Evolutionary conservation across 2,113 vertebrate species (phyloP).

Genomic region (Mugil cephalus): DNA sequence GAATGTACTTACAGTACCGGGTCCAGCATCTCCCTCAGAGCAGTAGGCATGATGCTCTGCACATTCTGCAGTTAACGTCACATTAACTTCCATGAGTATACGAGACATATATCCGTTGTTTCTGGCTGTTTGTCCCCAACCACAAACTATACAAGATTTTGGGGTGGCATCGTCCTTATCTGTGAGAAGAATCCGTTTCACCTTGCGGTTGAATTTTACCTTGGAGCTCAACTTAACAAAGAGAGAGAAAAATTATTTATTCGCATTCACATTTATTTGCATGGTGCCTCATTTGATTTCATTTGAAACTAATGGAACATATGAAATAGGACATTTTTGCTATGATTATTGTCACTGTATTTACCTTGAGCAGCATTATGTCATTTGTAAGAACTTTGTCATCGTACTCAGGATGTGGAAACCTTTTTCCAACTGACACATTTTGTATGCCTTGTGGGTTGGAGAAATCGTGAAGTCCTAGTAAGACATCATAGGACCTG

Average conservation of each 20-base stretch:
- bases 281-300: too few species aligned
- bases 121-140: conserved; percentile 79
- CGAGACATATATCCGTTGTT: accelerated
- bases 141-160: conserved; percentile 78
- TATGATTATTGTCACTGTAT: too few species aligned
- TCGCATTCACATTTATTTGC: too few species aligned
- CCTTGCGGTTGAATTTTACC: too few species aligned
- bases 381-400: background rate
- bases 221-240: conserved; percentile 84
- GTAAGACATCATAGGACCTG: background rate
- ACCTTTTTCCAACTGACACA: accelerated
- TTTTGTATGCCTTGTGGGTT: accelerated
- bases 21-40: conserved; percentile 74
- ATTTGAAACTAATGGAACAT: too few species aligned
- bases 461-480: conserved; percentile 44
- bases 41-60: conserved; percentile 69
- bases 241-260: too few species aligned
- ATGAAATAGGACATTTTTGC: too few species aligned
- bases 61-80: conserved; percentile 79
- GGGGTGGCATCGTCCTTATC: accelerated
- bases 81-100: conserved; percentile 70
- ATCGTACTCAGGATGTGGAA: conserved; percentile 17
- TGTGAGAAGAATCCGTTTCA: conserved; percentile 31
- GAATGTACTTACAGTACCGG: conserved; percentile 32
- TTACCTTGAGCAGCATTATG: conserved; percentile 80